A percentile compares a stretch with the other conserved stretches of the same genome.
These are phyloP conservation scores for Cantharis rustica DNA, from an alignment of 2,888 invertebrate genomes.

Conservation along the genomic window DNA sequence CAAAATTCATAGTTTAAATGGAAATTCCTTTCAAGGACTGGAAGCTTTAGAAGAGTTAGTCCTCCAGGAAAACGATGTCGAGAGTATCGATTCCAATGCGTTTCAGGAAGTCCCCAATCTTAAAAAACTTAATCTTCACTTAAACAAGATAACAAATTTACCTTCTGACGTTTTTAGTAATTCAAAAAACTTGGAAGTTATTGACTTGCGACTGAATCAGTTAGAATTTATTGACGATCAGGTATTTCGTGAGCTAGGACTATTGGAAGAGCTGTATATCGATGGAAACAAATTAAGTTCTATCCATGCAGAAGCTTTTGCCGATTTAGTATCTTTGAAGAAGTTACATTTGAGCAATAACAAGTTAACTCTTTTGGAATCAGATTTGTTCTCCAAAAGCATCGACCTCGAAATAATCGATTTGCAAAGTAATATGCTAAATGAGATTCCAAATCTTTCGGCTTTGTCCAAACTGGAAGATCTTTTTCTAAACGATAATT, in stretches of 20 bases:
- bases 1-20: slow-evolving; percentile 41
- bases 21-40: slow-evolving; percentile 47
- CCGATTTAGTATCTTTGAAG: slow-evolving; percentile 42
- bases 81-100: slow-evolving; percentile 40
- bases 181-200: slow-evolving; percentile 30
- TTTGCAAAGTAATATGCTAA: not conserved
- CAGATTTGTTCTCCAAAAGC: not conserved
- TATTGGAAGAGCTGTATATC: slow-evolving; percentile 42
- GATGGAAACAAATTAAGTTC: slow-evolving; percentile 42
- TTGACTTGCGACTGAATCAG: slow-evolving; percentile 44
- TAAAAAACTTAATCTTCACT: slow-evolving; percentile 40
- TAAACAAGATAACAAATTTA: slow-evolving; percentile 40
- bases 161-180: slow-evolving; percentile 27
- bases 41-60: slow-evolving; percentile 42
- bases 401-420: slow-evolving; percentile 1
- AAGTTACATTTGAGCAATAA: slow-evolving; percentile 45
- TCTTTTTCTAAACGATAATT: slow-evolving; percentile 1
- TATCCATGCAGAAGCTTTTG: slow-evolving; percentile 40
- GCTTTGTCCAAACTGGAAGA: not conserved
- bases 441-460: not conserved
- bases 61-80: slow-evolving; percentile 44
- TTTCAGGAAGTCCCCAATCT: slow-evolving; percentile 45
- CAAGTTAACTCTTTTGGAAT: slow-evolving; percentile 39
- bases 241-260: slow-evolving; percentile 35
- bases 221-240: slow-evolving; percentile 36